Conservation (phyloP, 2,113 vertebrate species). For the Cairina moschata region DNA sequence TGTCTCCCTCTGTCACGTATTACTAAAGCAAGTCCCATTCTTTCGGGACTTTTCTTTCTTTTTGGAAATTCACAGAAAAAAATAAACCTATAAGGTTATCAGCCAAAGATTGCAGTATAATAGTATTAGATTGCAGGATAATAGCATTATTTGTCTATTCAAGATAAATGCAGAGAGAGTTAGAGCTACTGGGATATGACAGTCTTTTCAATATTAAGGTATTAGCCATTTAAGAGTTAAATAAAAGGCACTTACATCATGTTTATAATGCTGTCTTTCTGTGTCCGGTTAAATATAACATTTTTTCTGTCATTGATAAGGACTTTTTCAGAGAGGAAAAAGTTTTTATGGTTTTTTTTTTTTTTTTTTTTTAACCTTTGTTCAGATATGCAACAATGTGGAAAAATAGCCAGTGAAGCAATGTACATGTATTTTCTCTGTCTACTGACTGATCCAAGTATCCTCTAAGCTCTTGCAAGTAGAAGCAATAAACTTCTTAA, state of each 20-base stretch:
- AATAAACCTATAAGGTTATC: background rate
- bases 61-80: background rate
- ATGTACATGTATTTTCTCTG: background rate
- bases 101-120: background rate
- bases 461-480: background rate
- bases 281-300: background rate
- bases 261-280: background rate
- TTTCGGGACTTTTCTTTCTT: background rate
- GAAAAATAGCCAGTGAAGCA: background rate
- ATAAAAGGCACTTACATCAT: background rate
- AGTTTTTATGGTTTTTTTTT: no score
- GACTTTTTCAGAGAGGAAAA: background rate
- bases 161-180: conserved; percentile 1
- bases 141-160: background rate
- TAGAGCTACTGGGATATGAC: background rate
- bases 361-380: background rate
- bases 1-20: background rate
- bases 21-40: background rate
- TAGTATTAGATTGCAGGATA: background rate
- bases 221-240: conserved; percentile 17
- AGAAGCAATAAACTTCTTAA: background rate
- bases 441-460: background rate
- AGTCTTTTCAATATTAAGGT: background rate
- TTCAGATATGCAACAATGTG: background rate
- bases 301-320: background rate